Evolutionary conservation across 2,113 vertebrate species (phyloP), one percentile per base, ranked within the genome.

Genomic region (Tychaedon coryphoeus): DNA sequence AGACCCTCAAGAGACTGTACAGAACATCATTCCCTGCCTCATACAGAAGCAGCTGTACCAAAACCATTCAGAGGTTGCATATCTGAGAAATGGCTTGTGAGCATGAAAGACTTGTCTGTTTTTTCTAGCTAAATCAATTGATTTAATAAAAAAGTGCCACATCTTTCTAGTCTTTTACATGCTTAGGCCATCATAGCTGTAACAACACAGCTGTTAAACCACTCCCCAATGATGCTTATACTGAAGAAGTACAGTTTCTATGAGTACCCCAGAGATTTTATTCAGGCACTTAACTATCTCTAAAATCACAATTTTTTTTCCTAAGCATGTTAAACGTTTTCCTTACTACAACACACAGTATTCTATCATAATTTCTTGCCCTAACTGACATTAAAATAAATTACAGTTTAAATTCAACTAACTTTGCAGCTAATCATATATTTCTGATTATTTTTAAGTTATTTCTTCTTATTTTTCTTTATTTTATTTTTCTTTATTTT

Each of bases 11-110:
- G 86, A 92, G 71, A 88, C 72, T 71, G 76, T 70, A 78, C 28
- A 76, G 86, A 92, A 79, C 83, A 86, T 76, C 82, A 82, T 65
- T 88, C 75, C 58, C 86, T 61, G 54, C 26, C 90, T 88, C 86
- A 86, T 14, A 90, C 36, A 79, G 79, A 76, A 95, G 86, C 96
- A 92, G 91, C 94, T 96, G 96, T 92, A 93, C 83, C 86, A 88
- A 93, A 93, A 75, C 78, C 75, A 91, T 95, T 95, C 94, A 93
- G 75, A 91, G 58, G 58, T 73, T 96, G 87, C 67, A 48, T 78
- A 92, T 53, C 5, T 1, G 71, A 83, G 86, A 95, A 93, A 93
- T 22, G 66, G 28, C 54, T 95, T 90, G 45, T 28, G 42, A 93
- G 79, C 54, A 80, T 86, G 86, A 96, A 96, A 95, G 89, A 65